These are phyloP conservation scores for Acanthosoma haemorrhoidale DNA, from an alignment of 2,888 invertebrate genomes.

Conservation along the genomic window DNA sequence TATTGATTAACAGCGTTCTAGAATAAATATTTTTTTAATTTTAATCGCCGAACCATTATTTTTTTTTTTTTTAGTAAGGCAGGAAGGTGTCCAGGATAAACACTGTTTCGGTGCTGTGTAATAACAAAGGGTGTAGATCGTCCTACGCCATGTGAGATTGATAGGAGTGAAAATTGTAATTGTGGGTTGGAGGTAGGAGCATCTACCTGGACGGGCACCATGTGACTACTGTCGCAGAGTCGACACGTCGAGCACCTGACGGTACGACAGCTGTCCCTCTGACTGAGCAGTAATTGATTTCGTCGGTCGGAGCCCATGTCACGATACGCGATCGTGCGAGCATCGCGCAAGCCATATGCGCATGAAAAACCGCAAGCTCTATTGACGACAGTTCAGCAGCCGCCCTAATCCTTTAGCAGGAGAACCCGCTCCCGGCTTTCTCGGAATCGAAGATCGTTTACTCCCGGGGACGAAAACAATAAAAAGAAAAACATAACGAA, in stretches of 20 bases:
- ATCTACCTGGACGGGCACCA: neutral
- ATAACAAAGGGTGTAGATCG: neutral
- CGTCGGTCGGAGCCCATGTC: neutral
- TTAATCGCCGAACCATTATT: no score
- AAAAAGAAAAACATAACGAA: no score
- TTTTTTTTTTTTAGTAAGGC: neutral
- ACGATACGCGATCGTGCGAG: neutral
- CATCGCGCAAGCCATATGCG: no score
- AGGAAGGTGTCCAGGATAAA: slow-evolving; percentile 7
- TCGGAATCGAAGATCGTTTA: no score
- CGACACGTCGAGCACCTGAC: neutral
- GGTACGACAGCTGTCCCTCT: neutral
- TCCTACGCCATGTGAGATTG: neutral
- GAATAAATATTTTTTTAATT: neutral
- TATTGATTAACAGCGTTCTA: neutral
- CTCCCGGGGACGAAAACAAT: no score
- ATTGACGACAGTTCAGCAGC: no score
- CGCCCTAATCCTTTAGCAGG: no score
- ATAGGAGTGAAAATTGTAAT: slow-evolving; percentile 8
- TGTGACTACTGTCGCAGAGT: neutral
- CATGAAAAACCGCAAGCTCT: no score
- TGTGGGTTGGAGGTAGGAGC: neutral
- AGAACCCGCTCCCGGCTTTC: no score
- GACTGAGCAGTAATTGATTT: slow-evolving; percentile 4
- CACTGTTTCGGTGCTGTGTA: no score